Evolutionary conservation across 35 echinoderm and acorn worm genomes (phyloP).

Genomic region (Apostichopus japonicus): DNA sequence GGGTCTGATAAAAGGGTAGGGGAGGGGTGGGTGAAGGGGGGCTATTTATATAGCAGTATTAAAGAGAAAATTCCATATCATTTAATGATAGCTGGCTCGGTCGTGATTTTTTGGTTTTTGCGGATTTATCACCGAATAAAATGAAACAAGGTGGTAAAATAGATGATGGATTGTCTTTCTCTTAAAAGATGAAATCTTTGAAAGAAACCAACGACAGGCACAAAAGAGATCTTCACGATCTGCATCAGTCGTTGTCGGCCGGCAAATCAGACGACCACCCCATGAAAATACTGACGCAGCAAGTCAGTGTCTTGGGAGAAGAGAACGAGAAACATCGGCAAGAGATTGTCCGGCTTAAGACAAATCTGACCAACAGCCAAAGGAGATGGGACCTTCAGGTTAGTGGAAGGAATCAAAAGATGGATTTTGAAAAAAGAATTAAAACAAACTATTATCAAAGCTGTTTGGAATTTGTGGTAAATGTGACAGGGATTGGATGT

Average conservation of each 20-base stretch:
- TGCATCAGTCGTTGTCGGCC: conserved; percentile 53
- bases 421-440: background rate
- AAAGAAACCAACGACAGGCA: conserved; percentile 81
- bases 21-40: no score
- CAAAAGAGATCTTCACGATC: conserved; percentile 67
- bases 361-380: conserved; percentile 71
- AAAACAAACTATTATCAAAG: background rate
- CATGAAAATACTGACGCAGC: conserved; percentile 73
- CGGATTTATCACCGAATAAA: no score
- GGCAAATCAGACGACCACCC: conserved; percentile 65
- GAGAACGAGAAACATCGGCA: conserved; percentile 94
- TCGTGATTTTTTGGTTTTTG: no score
- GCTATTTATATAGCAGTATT: no score
- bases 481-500: no score
- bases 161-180: background rate
- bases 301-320: conserved; percentile 73
- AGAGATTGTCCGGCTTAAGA: conserved; percentile 87
- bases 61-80: no score
- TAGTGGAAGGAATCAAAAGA: background rate
- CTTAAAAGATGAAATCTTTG: conserved; percentile 60
- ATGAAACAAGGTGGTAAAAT: no score
- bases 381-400: conserved; percentile 69
- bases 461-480: background rate
- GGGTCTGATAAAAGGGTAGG: no score
- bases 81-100: no score